Evolutionary conservation across 2,113 vertebrate genomes (phyloP).

Genomic region (Hiodon tergisus): DNA sequence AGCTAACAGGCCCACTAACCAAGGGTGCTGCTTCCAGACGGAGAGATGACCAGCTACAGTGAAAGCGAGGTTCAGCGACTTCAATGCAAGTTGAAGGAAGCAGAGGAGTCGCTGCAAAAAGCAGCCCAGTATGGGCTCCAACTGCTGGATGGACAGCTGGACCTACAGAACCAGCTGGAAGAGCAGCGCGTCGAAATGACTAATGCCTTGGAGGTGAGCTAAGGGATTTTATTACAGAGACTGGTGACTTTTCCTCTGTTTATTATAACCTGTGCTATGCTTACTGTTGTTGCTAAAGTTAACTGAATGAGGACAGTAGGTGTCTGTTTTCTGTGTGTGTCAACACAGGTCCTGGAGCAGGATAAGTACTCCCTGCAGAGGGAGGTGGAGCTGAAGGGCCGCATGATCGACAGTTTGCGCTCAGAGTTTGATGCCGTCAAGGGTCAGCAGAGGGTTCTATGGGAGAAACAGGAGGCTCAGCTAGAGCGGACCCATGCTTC

Average conservation of each 20-base stretch:
- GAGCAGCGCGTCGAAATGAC: constrained; percentile 76
- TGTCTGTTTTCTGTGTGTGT: not conserved
- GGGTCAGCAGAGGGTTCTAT: constrained; percentile 70
- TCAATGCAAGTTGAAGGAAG: constrained; percentile 67
- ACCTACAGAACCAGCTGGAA: constrained; percentile 80
- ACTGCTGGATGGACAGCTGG: constrained; percentile 75
- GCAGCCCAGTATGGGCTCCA: constrained; percentile 85
- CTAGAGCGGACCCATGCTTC: constrained; percentile 65
- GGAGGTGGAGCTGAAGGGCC: constrained; percentile 80
- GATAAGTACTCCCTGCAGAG: constrained; percentile 84
- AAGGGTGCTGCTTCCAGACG: not conserved
- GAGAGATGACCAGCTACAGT: constrained; percentile 51
- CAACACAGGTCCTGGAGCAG: constrained; percentile 66
- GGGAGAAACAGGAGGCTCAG: constrained; percentile 69
- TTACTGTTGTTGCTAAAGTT: not conserved
- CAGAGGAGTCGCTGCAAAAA: constrained; percentile 71
- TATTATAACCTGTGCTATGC: not conserved
- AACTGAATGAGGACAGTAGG: not conserved
- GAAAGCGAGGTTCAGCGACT: constrained; percentile 59
- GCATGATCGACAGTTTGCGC: constrained; percentile 78
- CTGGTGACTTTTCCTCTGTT: not conserved
- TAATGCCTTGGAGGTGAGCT: constrained; percentile 69
- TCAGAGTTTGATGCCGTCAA: constrained; percentile 80
- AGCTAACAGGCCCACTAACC: too few species aligned
- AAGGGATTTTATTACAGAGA: not conserved